Evolutionary conservation across 2,888 invertebrate genomes (phyloP).

Genomic region (Dolichomitus sp.): DNA sequence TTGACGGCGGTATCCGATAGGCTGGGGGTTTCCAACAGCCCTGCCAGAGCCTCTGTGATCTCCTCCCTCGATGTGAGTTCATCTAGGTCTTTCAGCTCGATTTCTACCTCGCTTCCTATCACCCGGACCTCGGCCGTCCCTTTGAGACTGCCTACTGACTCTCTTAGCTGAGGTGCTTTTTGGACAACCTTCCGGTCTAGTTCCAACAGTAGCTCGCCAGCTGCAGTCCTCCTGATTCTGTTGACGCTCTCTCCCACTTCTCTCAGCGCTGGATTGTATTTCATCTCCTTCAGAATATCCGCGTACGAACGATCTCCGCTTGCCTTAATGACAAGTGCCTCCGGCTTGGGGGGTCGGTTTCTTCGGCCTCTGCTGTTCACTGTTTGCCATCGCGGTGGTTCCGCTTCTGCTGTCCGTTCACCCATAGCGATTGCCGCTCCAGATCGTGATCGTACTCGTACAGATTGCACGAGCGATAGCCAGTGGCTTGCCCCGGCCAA

Average conservation of each 20-base stretch:
- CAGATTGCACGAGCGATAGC: no score
- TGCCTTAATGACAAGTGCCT: no score
- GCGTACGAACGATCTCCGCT: not conserved
- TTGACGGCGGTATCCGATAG: slow-evolving; percentile 17
- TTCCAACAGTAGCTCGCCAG: slow-evolving; percentile 20
- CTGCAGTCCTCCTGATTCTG: slow-evolving; percentile 30
- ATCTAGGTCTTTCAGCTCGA: slow-evolving; percentile 64
- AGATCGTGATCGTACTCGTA: no score
- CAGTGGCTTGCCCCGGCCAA: no score
- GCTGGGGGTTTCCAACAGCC: not conserved
- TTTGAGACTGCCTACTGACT: not conserved
- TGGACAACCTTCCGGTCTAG: not conserved
- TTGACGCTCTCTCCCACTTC: not conserved
- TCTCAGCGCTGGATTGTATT: not conserved
- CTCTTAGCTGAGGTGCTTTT: slow-evolving; percentile 24
- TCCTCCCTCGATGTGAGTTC: slow-evolving; percentile 59
- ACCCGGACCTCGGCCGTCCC: slow-evolving; percentile 29
- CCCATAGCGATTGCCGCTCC: no score
- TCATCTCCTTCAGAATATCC: slow-evolving; percentile 16
- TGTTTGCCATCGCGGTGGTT: no score
- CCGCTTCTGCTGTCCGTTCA: no score
- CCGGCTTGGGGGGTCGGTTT: not conserved
- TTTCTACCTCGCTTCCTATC: slow-evolving; percentile 39
- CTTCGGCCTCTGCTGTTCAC: no score
- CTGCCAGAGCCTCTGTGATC: slow-evolving; percentile 26